phyloP scores from a whole-genome alignment of 2,113 vertebrate genomes.

The Neodon shergylaensis region DNA sequence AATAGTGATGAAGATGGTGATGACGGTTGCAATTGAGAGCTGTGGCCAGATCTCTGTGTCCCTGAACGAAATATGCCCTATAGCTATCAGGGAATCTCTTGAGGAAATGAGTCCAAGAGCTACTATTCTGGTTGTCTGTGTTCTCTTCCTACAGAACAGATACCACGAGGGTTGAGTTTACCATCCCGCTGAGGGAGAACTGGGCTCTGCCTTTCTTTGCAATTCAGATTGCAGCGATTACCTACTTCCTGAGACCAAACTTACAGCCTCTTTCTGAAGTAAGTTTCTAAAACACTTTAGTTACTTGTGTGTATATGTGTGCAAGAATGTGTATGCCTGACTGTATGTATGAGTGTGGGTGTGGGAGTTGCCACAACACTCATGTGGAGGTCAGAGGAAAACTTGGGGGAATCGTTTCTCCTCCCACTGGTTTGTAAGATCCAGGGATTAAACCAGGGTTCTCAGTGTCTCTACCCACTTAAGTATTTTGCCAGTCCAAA shows the following conservation, averaged over 20 bases:
- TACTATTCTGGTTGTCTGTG: background rate
- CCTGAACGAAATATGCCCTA: background rate
- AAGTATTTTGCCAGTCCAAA: constrained; percentile 32
- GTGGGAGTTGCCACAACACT: background rate
- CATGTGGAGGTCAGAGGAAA: background rate
- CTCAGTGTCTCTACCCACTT: background rate
- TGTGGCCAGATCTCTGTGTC: background rate
- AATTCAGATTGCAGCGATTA: constrained; percentile 93
- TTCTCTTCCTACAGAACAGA: constrained; percentile 90
- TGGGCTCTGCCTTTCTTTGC: constrained; percentile 98
- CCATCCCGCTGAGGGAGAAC: constrained; percentile 97
- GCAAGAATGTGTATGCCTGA: background rate
- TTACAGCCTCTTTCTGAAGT: constrained; percentile 90
- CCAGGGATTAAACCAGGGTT: background rate
- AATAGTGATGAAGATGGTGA: background rate
- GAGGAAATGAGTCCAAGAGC: background rate
- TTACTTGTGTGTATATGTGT: background rate
- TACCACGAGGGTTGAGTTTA: constrained; percentile 98
- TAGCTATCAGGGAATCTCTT: background rate
- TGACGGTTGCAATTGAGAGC: background rate
- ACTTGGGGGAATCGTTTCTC: background rate
- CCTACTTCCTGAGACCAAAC: constrained; percentile 91
- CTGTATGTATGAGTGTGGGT: background rate
- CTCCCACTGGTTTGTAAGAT: background rate
- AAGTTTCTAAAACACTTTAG: constrained; percentile 68